Base-by-base conservation (phyloP, 2,888 invertebrate species). In the Amblyteles armatorius region DNA sequence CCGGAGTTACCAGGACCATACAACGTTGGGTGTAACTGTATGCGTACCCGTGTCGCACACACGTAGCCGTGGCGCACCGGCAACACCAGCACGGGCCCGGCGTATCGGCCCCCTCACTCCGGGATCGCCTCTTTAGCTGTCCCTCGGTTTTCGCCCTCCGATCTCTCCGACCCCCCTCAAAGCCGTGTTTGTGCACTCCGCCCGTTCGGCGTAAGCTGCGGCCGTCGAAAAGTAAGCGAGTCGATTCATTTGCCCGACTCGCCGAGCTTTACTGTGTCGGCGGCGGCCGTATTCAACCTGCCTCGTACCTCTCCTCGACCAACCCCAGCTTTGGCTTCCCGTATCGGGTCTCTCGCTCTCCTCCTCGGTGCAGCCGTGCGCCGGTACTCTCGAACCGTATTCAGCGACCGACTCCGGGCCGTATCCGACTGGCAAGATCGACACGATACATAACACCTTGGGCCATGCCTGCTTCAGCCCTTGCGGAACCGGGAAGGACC, bases 171-270 rank as follows among this genome's bases (percentile, higher is more conserved):
- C 40, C 36, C 26, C 77, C 73, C 33, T 63, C 52, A 65, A 63
- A 80, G 72, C 79, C 79, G 78, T 83, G 83, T 83, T 83, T 83
- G 80, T 79, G 83, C 78, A 80, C 80, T 74, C 83, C 83, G 85
- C 81, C 83, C 69, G 83, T 79, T 83, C 78, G 68, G 83, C 78
- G 80, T 80, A 83, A 85, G 83, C 85, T 77, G 50, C 68, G 69
- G 50, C 83, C 85, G 80, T 80, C 83, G 85, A 83, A 85, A 85
- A 85, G 83, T 82, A 85, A 83, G 76, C 80, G 83, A 83, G 79
- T 79, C 79, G 69, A 85, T 85, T 85, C 79, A 85, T 85, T 82
- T 82, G 79, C 76, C 44, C 76, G 67, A 73, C 26, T 57, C 67
- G n/a, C 40, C 67, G 1, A 67, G 36, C 40, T 60, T 19, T 67